Percentiles rank a stretch among this genome's conserved stretches.
phyloP scores from a whole-genome alignment of 2,113 vertebrate genomes.

The Cnemophilus loriae region DNA sequence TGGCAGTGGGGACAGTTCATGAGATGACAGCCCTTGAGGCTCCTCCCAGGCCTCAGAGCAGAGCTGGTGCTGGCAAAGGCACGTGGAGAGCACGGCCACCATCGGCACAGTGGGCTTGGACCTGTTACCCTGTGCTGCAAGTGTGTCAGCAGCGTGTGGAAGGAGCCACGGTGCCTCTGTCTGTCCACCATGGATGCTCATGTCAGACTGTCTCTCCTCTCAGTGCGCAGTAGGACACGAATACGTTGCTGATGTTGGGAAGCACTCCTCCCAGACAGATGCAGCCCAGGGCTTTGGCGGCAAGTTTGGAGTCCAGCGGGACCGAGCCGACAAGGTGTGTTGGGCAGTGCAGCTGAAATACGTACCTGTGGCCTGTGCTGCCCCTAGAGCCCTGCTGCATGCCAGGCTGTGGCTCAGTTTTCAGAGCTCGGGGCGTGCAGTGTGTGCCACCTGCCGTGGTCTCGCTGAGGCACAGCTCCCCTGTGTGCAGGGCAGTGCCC shows the following conservation, averaged over 20 bases:
- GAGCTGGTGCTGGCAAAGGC: background rate
- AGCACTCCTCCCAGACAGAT: constrained; percentile 93
- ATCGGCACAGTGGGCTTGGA: rapidly evolving
- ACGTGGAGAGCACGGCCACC: rapidly evolving
- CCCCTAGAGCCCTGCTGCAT: background rate
- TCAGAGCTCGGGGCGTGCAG: background rate
- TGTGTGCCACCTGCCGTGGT: rapidly evolving
- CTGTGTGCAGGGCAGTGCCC: background rate
- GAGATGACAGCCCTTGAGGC: background rate
- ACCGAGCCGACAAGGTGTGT: constrained; percentile 87
- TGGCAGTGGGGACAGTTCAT: background rate
- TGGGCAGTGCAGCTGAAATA: background rate
- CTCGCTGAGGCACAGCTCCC: background rate
- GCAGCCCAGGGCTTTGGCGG: constrained; percentile 90
- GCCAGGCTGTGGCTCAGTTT: background rate
- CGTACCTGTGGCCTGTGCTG: rapidly evolving
- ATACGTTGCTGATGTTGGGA: constrained; percentile 81
- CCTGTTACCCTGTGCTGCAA: rapidly evolving
- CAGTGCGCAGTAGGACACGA: constrained; percentile 88
- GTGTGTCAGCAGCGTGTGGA: rapidly evolving
- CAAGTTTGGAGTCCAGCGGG: constrained; percentile 89
- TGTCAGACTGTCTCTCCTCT: background rate
- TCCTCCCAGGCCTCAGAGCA: background rate
- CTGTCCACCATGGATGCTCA: background rate
- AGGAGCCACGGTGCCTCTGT: background rate